A percentile compares a stretch with the other conserved stretches of the same genome.
Conservation (phyloP, 2,113 vertebrate species). For the Cathartes aura region DNA sequence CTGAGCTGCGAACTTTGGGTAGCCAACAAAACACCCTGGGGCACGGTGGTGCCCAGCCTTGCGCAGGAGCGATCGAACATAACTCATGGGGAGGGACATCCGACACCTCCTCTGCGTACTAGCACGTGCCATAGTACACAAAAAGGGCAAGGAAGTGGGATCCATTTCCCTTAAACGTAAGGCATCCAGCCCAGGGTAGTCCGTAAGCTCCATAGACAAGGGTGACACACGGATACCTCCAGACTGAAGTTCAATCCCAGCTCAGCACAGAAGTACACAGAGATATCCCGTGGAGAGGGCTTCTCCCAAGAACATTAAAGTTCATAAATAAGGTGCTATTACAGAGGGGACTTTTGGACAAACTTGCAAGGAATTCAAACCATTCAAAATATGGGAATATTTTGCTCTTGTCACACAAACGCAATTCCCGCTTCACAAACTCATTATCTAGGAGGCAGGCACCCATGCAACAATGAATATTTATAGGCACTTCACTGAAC, state of each 20-base stretch:
- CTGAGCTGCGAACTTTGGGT: not conserved
- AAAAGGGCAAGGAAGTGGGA: not conserved
- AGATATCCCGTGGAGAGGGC: not conserved
- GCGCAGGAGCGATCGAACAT: not conserved
- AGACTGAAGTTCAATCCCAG: not conserved
- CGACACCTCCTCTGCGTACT: not conserved
- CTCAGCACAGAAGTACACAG: not conserved
- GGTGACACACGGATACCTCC: not conserved
- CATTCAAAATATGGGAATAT: not conserved
- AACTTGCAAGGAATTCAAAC: not conserved
- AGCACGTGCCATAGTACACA: not conserved
- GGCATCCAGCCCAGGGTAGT: not conserved
- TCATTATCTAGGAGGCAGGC: not conserved
- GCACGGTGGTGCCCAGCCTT: not conserved
- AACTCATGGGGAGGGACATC: no score
- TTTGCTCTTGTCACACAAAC: not conserved
- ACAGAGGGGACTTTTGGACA: not conserved
- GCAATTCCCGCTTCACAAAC: not conserved
- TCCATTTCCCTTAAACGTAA: accelerated
- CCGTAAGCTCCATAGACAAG: not conserved
- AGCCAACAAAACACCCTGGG: not conserved
- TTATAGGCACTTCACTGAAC: not conserved
- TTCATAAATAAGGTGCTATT: not conserved
- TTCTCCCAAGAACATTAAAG: not conserved
- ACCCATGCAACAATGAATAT: not conserved